Conservation (phyloP, 2,888 invertebrate genomes). For the Nesidiocoris tenuis region DNA sequence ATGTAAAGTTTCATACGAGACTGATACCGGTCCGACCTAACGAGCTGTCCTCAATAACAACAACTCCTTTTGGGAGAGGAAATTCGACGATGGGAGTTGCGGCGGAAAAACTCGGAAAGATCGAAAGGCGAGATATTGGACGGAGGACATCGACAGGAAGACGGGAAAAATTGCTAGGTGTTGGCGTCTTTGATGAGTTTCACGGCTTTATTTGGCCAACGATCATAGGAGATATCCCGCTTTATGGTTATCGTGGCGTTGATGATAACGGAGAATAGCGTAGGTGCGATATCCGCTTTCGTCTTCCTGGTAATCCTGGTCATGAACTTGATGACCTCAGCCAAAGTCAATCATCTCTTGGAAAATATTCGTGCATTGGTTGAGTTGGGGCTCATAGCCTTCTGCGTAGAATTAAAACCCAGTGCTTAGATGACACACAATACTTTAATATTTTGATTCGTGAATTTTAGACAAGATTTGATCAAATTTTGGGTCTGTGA, state of each 20-base stretch:
- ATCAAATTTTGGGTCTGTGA: too few relatives aligned
- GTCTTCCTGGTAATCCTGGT: background rate
- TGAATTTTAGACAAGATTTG: too few relatives aligned
- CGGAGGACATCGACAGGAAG: background rate
- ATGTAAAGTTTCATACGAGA: slow-evolving; percentile 22
- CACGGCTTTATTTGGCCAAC: slow-evolving; percentile 11
- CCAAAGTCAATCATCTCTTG: too few relatives aligned
- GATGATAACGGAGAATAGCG: background rate
- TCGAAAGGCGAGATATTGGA: background rate
- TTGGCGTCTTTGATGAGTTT: slow-evolving; percentile 6
- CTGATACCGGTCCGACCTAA: slow-evolving; percentile 9
- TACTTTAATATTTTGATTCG: too few relatives aligned
- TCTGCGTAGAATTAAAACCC: too few relatives aligned
- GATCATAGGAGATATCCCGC: background rate
- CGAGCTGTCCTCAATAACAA: background rate
- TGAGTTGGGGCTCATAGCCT: too few relatives aligned
- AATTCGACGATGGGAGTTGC: background rate
- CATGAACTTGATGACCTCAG: background rate
- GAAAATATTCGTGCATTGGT: too few relatives aligned
- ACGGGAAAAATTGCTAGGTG: background rate
- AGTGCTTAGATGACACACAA: too few relatives aligned
- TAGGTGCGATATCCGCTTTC: background rate
- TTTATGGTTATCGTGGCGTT: too few relatives aligned
- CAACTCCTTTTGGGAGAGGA: background rate
- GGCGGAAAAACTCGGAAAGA: background rate